Evolutionary conservation across 2,113 vertebrate genomes (phyloP).

Genomic region (Electrona antarctica): DNA sequence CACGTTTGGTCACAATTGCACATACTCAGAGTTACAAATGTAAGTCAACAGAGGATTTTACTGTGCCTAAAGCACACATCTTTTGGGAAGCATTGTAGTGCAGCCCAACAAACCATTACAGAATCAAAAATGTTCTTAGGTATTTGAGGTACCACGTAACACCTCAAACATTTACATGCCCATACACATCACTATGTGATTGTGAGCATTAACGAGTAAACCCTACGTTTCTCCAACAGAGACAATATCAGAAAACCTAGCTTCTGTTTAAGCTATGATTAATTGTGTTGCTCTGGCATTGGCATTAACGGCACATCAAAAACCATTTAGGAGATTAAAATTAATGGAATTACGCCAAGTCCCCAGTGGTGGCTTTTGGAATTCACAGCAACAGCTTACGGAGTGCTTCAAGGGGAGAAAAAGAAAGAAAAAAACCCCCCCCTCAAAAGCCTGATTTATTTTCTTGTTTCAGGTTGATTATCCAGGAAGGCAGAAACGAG

Average conservation of each 20-base stretch:
- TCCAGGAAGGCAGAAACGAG: slow-evolving; percentile 62
- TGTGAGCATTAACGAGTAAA: too few species aligned
- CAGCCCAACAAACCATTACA: too few species aligned
- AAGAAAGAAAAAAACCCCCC: background rate
- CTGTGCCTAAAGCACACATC: too few species aligned
- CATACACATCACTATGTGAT: too few species aligned
- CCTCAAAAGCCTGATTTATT: too few species aligned
- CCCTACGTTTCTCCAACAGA: slow-evolving; percentile 32
- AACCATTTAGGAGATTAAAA: slow-evolving; percentile 39
- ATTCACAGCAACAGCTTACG: slow-evolving; percentile 1
- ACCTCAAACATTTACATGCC: too few species aligned
- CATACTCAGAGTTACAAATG: too few species aligned
- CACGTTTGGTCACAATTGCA: too few species aligned
- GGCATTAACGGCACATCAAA: slow-evolving; percentile 31
- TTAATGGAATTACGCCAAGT: background rate
- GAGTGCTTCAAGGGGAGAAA: slow-evolving; percentile 65
- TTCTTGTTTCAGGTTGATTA: slow-evolving; percentile 55
- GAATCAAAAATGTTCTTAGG: too few species aligned
- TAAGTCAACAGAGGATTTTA: too few species aligned
- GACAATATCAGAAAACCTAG: slow-evolving; percentile 35
- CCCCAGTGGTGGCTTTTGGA: slow-evolving; percentile 33
- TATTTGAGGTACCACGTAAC: too few species aligned
- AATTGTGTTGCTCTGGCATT: slow-evolving; percentile 43
- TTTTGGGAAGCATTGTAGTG: too few species aligned
- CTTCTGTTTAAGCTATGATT: slow-evolving; percentile 44